Percentiles rank a stretch among this genome's conserved stretches.
phyloP scores from a whole-genome alignment of 2,888 invertebrate genomes.

The Chloromyia formosa region DNA sequence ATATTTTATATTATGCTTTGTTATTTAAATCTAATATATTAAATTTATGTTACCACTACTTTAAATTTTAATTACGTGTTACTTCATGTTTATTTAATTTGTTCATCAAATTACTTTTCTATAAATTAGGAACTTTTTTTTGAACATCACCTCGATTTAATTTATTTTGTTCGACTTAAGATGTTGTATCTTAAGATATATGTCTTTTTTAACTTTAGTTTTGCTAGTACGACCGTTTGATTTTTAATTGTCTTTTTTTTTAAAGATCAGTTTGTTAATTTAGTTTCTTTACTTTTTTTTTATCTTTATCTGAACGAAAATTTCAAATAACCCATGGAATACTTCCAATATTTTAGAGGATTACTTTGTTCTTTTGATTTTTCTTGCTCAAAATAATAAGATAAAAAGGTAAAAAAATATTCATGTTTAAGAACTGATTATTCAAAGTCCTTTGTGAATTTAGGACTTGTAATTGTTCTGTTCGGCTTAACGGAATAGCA shows the following conservation, averaged over 20 bases:
- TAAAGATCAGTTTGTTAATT: conserved; percentile 36
- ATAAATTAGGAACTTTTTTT: conserved; percentile 53
- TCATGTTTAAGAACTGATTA: not conserved
- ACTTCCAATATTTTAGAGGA: too few relatives aligned
- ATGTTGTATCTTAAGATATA: conserved; percentile 5
- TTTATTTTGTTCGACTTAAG: conserved; percentile 30
- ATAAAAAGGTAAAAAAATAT: too few relatives aligned
- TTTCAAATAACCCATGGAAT: too few relatives aligned
- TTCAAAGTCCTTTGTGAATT: too few relatives aligned
- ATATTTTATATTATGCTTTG: conserved; percentile 20
- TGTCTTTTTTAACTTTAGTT: conserved; percentile 2
- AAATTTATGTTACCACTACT: conserved; percentile 35
- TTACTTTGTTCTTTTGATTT: not conserved
- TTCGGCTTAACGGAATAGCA: not conserved
- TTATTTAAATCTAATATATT: conserved; percentile 37
- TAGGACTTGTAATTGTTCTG: not conserved
- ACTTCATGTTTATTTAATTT: not conserved
- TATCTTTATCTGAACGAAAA: conserved; percentile 21
- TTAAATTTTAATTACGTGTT: conserved; percentile 39
- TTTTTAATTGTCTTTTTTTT: conserved; percentile 15
- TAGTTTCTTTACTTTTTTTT: conserved; percentile 26
- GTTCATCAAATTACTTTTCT: conserved; percentile 45
- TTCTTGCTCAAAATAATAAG: not conserved
- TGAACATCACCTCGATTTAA: conserved; percentile 53
- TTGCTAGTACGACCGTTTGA: not conserved